Evolutionary conservation across 1,140 invertebrate species (phyloP).

Genomic region (Papilio machaon): DNA sequence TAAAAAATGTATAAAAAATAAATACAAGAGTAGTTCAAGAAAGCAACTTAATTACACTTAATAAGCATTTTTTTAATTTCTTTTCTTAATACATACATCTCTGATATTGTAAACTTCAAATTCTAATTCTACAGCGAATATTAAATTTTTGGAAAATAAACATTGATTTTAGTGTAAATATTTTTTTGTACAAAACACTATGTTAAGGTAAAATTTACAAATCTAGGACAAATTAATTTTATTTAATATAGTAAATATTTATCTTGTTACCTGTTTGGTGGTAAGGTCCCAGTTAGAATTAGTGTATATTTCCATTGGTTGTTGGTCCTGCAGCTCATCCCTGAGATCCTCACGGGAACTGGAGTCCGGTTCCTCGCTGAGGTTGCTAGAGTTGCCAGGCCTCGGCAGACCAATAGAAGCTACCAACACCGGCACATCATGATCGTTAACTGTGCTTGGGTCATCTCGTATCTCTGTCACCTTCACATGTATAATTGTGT

Average conservation of each 20-base stretch:
- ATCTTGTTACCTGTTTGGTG: conserved; percentile 87
- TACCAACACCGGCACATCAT: conserved; percentile 95
- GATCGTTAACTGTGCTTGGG: conserved; percentile 92
- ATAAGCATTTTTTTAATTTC: no score
- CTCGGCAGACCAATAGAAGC: conserved; percentile 82
- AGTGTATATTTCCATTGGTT: conserved; percentile 62
- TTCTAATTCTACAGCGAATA: no score
- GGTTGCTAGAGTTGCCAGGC: conserved; percentile 52
- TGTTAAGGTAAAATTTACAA: no score
- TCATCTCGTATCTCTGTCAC: conserved; percentile 89
- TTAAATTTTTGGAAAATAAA: no score
- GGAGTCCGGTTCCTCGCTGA: conserved; percentile 48
- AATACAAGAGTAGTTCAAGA: no score
- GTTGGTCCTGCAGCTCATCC: conserved; percentile 61
- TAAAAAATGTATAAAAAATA: no score
- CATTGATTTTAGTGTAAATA: no score
- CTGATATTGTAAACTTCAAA: no score
- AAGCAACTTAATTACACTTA: no score
- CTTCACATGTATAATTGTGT: conserved; percentile 91
- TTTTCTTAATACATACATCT: no score
- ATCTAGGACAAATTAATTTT: no score
- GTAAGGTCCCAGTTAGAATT: conserved; percentile 92
- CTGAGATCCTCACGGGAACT: conserved; percentile 54
- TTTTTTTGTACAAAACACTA: no score
- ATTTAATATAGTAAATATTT: not conserved